Evolutionary conservation across 2,113 vertebrate species (phyloP).

Genomic region (Thunnus thynnus): DNA sequence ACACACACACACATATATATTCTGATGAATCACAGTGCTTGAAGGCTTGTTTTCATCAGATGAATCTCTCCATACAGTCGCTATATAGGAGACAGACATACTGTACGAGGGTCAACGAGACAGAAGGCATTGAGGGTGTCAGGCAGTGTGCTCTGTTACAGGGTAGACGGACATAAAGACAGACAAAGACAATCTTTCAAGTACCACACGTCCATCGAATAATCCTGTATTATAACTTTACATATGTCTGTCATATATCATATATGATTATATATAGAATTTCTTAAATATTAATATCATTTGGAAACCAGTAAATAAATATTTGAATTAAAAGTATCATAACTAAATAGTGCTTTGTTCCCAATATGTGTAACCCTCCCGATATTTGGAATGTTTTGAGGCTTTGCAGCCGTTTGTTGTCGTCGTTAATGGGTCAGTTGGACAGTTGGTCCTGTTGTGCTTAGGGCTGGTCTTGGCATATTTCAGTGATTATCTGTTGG

Average conservation of each 20-base stretch:
- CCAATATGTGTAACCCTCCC: conserved; percentile 15
- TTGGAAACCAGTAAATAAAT: conserved; percentile 54
- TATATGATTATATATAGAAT: conserved; percentile 59
- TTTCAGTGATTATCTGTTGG: conserved; percentile 68
- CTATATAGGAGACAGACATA: conserved; percentile 28
- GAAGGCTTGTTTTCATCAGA: conserved; percentile 61
- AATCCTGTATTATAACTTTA: conserved; percentile 51
- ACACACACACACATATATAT: neutral
- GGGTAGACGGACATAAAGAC: conserved; percentile 63
- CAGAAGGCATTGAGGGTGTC: conserved; percentile 82
- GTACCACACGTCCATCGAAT: conserved; percentile 31
- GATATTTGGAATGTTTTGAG: conserved; percentile 70
- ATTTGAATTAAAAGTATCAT: conserved; percentile 22
- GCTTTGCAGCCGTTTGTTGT: conserved; percentile 25
- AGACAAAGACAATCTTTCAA: conserved; percentile 61
- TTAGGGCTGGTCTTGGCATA: conserved; percentile 64
- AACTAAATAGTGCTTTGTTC: conserved; percentile 57
- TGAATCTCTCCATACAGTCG: conserved; percentile 34
- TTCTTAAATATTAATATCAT: conserved; percentile 70
- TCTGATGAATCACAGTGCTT: conserved; percentile 62
- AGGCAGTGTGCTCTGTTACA: conserved; percentile 83
- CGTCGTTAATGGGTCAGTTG: conserved; percentile 32
- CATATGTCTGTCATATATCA: conserved; percentile 46
- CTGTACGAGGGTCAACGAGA: conserved; percentile 68
- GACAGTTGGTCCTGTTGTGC: conserved; percentile 70